These are phyloP conservation scores for Allobates femoralis DNA, from an alignment of 2,797 vertebrate genomes.

Conservation along the genomic window DNA sequence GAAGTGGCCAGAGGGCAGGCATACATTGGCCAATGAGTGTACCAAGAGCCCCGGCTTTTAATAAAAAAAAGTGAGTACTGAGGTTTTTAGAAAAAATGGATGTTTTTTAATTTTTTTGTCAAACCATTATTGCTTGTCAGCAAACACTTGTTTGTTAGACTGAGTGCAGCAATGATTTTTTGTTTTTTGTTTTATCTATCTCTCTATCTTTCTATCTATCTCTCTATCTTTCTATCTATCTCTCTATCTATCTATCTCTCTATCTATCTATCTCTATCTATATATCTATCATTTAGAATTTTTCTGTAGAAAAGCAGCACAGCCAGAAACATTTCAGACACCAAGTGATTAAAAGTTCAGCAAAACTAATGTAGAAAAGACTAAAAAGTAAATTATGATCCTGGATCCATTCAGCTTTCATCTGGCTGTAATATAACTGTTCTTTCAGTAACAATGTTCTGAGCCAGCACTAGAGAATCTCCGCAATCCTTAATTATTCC, in stretches of 20 bases:
- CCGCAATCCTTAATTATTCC: conserved; percentile 2
- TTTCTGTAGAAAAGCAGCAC: background rate
- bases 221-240: background rate
- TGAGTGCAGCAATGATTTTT: no score
- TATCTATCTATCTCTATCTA: background rate
- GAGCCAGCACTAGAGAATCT: background rate
- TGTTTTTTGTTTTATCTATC: background rate
- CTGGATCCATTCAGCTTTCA: background rate
- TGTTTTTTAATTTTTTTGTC: no score
- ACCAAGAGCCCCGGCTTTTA: no score
- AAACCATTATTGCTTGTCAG: no score
- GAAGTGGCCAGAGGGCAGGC: no score
- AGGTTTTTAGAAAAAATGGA: no score
- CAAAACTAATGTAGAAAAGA: background rate
- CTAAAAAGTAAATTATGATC: background rate
- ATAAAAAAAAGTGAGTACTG: no score
- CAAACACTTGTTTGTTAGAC: no score
- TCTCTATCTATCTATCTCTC: background rate
- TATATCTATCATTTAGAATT: background rate
- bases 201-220: background rate
- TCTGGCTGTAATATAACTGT: background rate
- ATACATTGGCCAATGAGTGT: no score
- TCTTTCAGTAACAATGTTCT: background rate
- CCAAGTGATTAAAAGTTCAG: background rate
- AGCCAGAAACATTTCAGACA: background rate